phyloP scores from a whole-genome alignment of 2,113 vertebrate genomes.

The Scomber colias region DNA sequence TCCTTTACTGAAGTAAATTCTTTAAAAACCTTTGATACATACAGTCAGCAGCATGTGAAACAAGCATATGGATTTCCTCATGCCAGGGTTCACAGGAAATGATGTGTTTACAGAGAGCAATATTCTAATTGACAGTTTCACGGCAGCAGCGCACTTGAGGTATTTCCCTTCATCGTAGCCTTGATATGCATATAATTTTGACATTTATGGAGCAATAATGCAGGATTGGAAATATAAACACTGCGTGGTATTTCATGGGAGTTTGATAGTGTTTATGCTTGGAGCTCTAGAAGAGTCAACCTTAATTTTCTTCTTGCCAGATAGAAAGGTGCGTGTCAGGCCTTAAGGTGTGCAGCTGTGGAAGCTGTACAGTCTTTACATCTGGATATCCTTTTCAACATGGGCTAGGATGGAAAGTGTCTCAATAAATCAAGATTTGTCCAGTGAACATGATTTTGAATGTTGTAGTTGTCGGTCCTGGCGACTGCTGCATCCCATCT shows the following conservation, averaged over 20 bases:
- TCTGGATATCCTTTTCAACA: slow-evolving; percentile 60
- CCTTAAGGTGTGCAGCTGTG: slow-evolving; percentile 72
- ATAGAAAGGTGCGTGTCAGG: slow-evolving; percentile 50
- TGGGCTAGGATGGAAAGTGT: slow-evolving; percentile 35
- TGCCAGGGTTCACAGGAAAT: slow-evolving; percentile 9
- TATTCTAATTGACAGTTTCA: slow-evolving; percentile 44
- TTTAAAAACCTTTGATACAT: slow-evolving; percentile 5
- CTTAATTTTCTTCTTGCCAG: slow-evolving; percentile 33
- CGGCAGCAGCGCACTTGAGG: slow-evolving; percentile 7
- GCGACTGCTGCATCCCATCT: slow-evolving; percentile 58
- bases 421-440: slow-evolving; percentile 64
- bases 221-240: slow-evolving; percentile 51
- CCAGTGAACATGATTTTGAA: slow-evolving; percentile 48
- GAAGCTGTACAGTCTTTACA: slow-evolving; percentile 28
- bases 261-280: slow-evolving; percentile 33
- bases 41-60: slow-evolving; percentile 24
- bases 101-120: slow-evolving; percentile 54
- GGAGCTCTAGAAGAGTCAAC: slow-evolving; percentile 27
- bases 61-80: slow-evolving; percentile 1
- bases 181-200: neutral
- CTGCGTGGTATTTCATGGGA: slow-evolving; percentile 23
- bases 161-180: slow-evolving; percentile 31
- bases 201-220: slow-evolving; percentile 9
- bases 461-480: slow-evolving; percentile 27
- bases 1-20: slow-evolving; percentile 4